Percentiles rank a stretch among this genome's conserved stretches.
Evolutionary conservation across 2,113 vertebrate species (phyloP).

Genomic region (Hemibagrus wyckioides): DNA sequence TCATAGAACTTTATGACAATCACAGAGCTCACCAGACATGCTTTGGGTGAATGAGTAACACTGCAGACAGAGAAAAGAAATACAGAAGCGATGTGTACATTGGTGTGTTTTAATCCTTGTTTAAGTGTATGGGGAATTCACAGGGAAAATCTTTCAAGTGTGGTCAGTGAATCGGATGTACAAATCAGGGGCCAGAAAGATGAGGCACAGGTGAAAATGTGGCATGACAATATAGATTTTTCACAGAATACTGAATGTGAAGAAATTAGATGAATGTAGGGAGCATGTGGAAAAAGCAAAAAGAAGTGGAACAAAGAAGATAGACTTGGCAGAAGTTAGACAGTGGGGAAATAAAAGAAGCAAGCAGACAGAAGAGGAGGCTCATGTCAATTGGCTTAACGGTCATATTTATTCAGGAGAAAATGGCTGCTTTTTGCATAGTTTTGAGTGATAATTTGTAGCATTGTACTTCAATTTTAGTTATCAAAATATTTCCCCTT

Average conservation of each 20-base stretch:
- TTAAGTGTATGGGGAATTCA: background rate
- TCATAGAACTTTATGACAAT: background rate
- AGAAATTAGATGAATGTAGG: background rate
- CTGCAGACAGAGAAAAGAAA: background rate
- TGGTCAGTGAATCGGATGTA: background rate
- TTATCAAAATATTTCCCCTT: conserved; percentile 34
- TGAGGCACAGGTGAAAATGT: background rate
- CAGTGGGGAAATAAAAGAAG: background rate
- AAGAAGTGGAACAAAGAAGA: background rate
- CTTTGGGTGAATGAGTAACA: background rate
- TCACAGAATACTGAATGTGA: background rate
- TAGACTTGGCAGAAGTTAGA: background rate
- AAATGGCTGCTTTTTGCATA: background rate
- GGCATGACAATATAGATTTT: background rate
- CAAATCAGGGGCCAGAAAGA: background rate
- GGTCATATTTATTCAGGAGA: background rate
- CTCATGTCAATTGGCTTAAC: background rate
- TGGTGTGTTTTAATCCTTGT: background rate
- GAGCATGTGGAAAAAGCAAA: background rate
- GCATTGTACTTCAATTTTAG: background rate
- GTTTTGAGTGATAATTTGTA: background rate
- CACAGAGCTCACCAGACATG: background rate
- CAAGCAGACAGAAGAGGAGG: background rate
- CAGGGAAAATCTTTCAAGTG: background rate
- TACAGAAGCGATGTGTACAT: background rate